These are phyloP conservation scores for Gallinago solitaria DNA, from an alignment of 2,797 vertebrate genomes.

Conservation along the genomic window DNA sequence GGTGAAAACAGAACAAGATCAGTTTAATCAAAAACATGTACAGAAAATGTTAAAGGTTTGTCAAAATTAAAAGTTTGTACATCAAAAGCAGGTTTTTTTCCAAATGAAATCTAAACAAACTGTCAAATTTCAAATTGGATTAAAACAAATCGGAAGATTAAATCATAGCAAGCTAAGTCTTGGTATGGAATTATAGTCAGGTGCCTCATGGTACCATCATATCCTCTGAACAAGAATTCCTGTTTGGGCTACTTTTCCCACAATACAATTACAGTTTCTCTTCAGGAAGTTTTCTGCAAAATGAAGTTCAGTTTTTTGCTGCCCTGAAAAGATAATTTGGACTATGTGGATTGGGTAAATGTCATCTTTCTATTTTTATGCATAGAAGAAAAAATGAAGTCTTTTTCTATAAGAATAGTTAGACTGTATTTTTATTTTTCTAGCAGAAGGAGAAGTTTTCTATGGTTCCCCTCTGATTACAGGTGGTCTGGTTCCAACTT, in stretches of 20 bases:
- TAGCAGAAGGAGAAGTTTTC: not conserved
- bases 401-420: not conserved
- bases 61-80: conserved; percentile 1
- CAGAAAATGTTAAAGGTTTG: not conserved
- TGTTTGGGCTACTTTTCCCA: not conserved
- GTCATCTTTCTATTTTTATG: not conserved
- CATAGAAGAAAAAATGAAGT: not conserved
- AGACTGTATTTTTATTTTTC: not conserved
- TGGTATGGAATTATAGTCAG: not conserved
- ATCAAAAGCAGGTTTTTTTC: not conserved
- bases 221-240: not conserved
- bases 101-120: conserved; percentile 20
- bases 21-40: conserved; percentile 41
- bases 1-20: conserved; percentile 35
- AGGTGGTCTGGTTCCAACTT: not conserved
- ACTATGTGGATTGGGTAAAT: not conserved
- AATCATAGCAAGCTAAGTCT: not conserved
- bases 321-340: not conserved
- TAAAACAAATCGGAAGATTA: conserved; percentile 19
- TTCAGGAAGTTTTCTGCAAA: not conserved
- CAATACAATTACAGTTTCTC: not conserved
- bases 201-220: not conserved
- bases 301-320: not conserved
- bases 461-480: not conserved
- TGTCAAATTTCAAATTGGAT: conserved; percentile 30